Conservation (phyloP, 2,797 vertebrate genomes). For the Harpagifer antarcticus region DNA sequence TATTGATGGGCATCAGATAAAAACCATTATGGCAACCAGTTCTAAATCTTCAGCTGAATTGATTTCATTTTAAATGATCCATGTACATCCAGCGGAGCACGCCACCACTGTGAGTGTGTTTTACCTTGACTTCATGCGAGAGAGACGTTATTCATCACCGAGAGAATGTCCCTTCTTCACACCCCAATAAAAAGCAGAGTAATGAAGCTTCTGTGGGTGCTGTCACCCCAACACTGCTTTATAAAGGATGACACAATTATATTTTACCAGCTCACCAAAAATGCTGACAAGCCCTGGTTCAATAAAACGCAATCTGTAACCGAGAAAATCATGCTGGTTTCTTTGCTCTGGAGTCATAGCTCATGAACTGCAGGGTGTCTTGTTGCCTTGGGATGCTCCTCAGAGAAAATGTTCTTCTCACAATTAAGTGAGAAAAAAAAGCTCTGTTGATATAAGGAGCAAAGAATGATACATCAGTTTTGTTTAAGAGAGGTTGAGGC, state of each 20-base stretch:
- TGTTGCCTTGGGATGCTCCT: slow-evolving; percentile 55
- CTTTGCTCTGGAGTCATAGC: slow-evolving; percentile 72
- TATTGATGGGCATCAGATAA: slow-evolving; percentile 81
- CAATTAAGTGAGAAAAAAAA: slow-evolving; percentile 61
- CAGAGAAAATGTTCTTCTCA: slow-evolving; percentile 56
- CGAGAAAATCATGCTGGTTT: slow-evolving; percentile 63
- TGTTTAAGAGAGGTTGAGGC: slow-evolving; percentile 34
- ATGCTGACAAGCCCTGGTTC: slow-evolving; percentile 86
- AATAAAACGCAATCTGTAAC: slow-evolving; percentile 84
- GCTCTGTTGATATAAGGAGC: slow-evolving; percentile 41
- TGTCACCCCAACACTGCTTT: slow-evolving; percentile 86
- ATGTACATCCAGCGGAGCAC: slow-evolving; percentile 73
- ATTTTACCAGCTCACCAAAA: slow-evolving; percentile 87
- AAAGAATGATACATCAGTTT: slow-evolving; percentile 54
- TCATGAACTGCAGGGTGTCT: slow-evolving; percentile 69
- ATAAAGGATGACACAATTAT: slow-evolving; percentile 90
- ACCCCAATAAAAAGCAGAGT: slow-evolving; percentile 86
- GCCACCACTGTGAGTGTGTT: slow-evolving; percentile 73
- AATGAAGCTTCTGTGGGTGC: slow-evolving; percentile 84
- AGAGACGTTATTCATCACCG: slow-evolving; percentile 86
- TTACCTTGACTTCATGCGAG: slow-evolving; percentile 83
- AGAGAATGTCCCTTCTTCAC: slow-evolving; percentile 80
- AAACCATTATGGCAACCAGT: slow-evolving; percentile 79
- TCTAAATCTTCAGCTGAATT: slow-evolving; percentile 83
- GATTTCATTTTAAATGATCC: slow-evolving; percentile 86